phyloP scores from a whole-genome alignment of 2,888 invertebrate genomes.

The Spialia ferax region DNA sequence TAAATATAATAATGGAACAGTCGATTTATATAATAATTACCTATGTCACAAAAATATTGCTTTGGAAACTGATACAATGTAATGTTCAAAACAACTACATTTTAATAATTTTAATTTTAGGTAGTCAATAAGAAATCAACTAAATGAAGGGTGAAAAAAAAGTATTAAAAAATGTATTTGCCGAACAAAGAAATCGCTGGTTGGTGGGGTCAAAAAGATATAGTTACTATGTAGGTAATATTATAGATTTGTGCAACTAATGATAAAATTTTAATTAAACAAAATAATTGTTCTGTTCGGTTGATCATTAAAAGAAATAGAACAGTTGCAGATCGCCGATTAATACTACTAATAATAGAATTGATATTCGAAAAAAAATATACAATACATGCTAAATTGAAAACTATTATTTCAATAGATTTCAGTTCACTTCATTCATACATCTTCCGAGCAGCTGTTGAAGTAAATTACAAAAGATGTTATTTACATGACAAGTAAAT shows the following conservation, averaged over 20 bases:
- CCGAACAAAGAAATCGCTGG: conserved; percentile 2
- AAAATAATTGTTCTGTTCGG: conserved; percentile 11
- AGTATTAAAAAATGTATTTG: neutral
- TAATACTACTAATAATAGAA: conserved; percentile 4
- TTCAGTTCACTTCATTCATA: too few species aligned
- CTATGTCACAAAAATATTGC: conserved; percentile 17
- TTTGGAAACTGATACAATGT: conserved; percentile 31
- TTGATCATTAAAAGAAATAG: conserved; percentile 14
- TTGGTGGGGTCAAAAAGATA: neutral
- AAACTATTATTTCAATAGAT: neutral
- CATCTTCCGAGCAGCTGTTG: neutral
- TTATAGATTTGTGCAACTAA: conserved; percentile 31
- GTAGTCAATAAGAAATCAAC: conserved; percentile 12
- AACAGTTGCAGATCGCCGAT: conserved; percentile 27
- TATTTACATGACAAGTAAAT: neutral
- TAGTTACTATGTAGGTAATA: too few species aligned
- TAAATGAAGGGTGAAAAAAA: neutral
- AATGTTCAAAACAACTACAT: conserved; percentile 7
- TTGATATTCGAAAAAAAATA: neutral
- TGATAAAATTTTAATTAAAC: neutral
- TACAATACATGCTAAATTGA: neutral
- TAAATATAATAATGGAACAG: conserved; percentile 27
- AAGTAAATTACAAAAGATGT: neutral
- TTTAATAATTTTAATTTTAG: conserved; percentile 4
- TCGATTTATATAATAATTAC: neutral